Conservation (phyloP, 2,888 invertebrate genomes). For the Carterocephalus palaemon region DNA sequence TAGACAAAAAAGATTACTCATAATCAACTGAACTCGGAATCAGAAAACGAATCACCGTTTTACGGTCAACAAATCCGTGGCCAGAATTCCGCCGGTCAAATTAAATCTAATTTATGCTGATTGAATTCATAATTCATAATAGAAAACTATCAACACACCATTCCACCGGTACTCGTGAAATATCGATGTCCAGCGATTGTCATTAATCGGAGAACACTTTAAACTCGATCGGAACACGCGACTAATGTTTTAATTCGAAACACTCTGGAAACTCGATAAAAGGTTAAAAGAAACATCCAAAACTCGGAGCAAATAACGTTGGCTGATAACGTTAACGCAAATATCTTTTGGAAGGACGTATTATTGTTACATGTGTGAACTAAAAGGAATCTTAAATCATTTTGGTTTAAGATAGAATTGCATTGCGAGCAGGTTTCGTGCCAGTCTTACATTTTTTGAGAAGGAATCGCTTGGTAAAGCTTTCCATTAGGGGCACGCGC, state of each 20-base stretch:
- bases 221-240: slow-evolving; percentile 60
- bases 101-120: slow-evolving; percentile 75
- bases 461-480: slow-evolving; percentile 59
- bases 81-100: slow-evolving; percentile 60
- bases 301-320: slow-evolving; percentile 63
- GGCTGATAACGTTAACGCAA: slow-evolving; percentile 62
- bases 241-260: slow-evolving; percentile 71
- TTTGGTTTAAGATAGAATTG: slow-evolving; percentile 29
- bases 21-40: slow-evolving; percentile 47
- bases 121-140: slow-evolving; percentile 75
- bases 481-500: slow-evolving; percentile 77
- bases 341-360: slow-evolving; percentile 42
- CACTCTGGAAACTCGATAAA: slow-evolving; percentile 62
- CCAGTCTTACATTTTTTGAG: slow-evolving; percentile 52
- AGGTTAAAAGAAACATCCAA: slow-evolving; percentile 63
- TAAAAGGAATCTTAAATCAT: slow-evolving; percentile 36
- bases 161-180: slow-evolving; percentile 44
- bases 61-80: slow-evolving; percentile 49
- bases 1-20: slow-evolving; percentile 53
- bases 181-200: slow-evolving; percentile 37
- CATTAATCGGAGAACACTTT: slow-evolving; percentile 55
- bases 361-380: slow-evolving; percentile 27
- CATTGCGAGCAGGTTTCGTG: slow-evolving; percentile 40
- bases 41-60: slow-evolving; percentile 51
- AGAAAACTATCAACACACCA: slow-evolving; percentile 69